These are phyloP conservation scores for Agriopis marginaria DNA, from an alignment of 2,888 invertebrate species.

Conservation along the genomic window DNA sequence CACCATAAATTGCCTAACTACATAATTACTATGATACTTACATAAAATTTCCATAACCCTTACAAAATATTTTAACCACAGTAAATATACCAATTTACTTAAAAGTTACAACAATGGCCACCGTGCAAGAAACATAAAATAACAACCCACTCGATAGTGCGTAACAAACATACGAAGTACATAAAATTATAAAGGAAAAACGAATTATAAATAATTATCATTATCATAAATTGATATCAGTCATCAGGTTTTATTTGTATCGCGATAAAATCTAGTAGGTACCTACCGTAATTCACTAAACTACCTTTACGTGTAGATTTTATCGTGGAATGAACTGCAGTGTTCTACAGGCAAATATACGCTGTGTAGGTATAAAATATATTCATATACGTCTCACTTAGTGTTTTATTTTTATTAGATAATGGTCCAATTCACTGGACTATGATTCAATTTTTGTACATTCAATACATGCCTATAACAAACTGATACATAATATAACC, in stretches of 20 bases:
- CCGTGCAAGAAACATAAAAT: conserved; percentile 76
- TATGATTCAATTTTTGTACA: conserved; percentile 18
- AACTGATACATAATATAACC: conserved; percentile 25
- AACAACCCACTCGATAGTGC: conserved; percentile 79
- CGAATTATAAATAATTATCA: conserved; percentile 43
- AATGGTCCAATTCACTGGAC: conserved; percentile 24
- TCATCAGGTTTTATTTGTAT: conserved; percentile 48
- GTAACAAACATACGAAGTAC: conserved; percentile 69
- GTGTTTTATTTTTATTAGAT: conserved; percentile 7
- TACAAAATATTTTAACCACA: conserved; percentile 71
- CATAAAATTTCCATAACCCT: conserved; percentile 77
- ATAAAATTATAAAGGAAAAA: conserved; percentile 45
- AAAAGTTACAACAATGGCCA: conserved; percentile 76
- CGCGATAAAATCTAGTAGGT: conserved; percentile 45
- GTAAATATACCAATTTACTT: conserved; percentile 66
- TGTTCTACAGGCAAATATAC: conserved; percentile 27
- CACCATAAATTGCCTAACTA: conserved; percentile 59
- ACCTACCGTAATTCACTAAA: conserved; percentile 25
- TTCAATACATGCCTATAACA: conserved; percentile 14
- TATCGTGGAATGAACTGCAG: conserved; percentile 42
- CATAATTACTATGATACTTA: conserved; percentile 55
- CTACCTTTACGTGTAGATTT: conserved; percentile 36
- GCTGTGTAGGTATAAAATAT: conserved; percentile 20
- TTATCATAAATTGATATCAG: conserved; percentile 46
- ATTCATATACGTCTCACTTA: conserved; percentile 4